These are phyloP conservation scores for Rhopalosiphum nymphaeae DNA, from an alignment of 2,888 invertebrate species.

Conservation along the genomic window DNA sequence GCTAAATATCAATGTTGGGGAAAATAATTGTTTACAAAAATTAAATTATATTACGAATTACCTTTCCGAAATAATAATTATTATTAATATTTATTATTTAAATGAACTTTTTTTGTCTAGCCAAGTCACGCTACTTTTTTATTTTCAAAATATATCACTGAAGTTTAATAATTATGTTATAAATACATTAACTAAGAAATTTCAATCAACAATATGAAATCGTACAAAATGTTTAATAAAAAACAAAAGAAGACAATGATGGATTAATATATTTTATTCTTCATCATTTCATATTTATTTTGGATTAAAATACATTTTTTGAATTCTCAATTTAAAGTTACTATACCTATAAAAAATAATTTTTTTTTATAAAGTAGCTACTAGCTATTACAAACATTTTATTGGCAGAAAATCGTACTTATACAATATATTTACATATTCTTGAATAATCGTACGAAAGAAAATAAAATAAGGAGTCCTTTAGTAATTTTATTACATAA, in stretches of 20 bases:
- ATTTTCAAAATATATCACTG: background rate
- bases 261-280: background rate
- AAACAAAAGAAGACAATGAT: background rate
- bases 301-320: background rate
- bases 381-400: background rate
- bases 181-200: background rate
- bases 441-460: background rate
- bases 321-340: background rate
- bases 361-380: background rate
- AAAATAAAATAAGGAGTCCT: background rate
- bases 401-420: background rate
- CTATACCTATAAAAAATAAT: too few species aligned
- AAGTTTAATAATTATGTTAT: background rate
- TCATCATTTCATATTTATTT: background rate
- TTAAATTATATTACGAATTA: background rate
- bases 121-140: background rate
- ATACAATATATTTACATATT: background rate
- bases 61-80: background rate
- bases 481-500: background rate
- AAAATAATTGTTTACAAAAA: background rate
- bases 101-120: background rate
- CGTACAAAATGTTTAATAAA: background rate
- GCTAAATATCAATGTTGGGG: background rate
- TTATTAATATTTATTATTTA: background rate
- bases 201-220: background rate